Conservation (phyloP, 2,888 invertebrate genomes). For the Cenopis cana region DNA sequence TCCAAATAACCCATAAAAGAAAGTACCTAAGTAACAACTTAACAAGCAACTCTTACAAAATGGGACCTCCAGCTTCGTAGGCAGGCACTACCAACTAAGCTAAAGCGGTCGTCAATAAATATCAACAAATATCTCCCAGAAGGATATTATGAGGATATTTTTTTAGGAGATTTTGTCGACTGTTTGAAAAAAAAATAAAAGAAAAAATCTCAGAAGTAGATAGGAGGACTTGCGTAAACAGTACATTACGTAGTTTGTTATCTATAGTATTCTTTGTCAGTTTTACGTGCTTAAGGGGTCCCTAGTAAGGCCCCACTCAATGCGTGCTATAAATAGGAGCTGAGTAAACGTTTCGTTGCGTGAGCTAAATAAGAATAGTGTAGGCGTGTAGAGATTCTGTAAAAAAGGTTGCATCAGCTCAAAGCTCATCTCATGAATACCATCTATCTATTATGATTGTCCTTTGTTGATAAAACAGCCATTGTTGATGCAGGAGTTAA, state of each 20-base stretch:
- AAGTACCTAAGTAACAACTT: neutral
- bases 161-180: too few relatives aligned
- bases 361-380: constrained; percentile 4
- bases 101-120: too few relatives aligned
- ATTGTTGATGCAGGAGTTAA: too few relatives aligned
- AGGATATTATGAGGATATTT: too few relatives aligned
- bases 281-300: constrained; percentile 37
- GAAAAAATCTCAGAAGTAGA: constrained; percentile 14
- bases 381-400: neutral
- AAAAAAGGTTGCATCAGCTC: neutral
- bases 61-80: too few relatives aligned
- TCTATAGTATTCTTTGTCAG: constrained; percentile 42
- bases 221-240: constrained; percentile 24
- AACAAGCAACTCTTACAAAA: constrained; percentile 7
- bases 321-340: constrained; percentile 27
- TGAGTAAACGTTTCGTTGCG: constrained; percentile 26
- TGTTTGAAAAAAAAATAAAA: constrained; percentile 20
- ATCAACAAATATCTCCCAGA: too few relatives aligned
- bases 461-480: neutral
- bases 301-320: constrained; percentile 24
- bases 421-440: neutral
- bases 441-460: neutral
- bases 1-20: constrained; percentile 3
- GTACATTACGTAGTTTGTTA: constrained; percentile 41
- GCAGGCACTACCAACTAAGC: too few relatives aligned